Evolutionary conservation across 1,140 invertebrate species (phyloP).

Genomic region (Sarcophaga peregrina): DNA sequence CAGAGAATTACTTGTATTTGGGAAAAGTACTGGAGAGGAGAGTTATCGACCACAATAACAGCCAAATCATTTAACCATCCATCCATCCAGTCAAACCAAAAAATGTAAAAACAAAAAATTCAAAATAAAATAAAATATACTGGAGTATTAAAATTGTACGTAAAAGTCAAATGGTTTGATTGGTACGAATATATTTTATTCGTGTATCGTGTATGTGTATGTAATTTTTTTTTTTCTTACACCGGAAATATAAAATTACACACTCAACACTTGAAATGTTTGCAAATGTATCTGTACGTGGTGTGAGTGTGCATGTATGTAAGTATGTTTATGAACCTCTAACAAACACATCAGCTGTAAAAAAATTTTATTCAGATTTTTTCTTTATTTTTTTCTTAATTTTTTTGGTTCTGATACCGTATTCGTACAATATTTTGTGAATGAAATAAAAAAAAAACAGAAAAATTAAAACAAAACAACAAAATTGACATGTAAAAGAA

Average conservation of each 20-base stretch:
- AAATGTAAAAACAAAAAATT: not conserved
- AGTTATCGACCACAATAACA: not conserved
- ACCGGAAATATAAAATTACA: conserved; percentile 50
- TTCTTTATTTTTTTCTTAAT: no score
- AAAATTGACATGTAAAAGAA: no score
- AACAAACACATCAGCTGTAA: conserved; percentile 36
- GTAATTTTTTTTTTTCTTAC: conserved; percentile 41
- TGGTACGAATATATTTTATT: conserved; percentile 19
- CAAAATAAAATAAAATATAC: not conserved
- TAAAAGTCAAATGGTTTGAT: conserved; percentile 24
- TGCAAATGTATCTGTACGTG: not conserved
- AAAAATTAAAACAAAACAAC: no score
- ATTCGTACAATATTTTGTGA: no score
- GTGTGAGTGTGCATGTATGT: not conserved
- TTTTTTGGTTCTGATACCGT: no score
- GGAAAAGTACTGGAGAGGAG: not conserved
- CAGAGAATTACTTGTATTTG: not conserved
- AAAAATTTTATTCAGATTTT: not conserved
- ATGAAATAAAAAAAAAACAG: no score
- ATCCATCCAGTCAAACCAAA: conserved; percentile 25
- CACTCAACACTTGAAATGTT: conserved; percentile 48
- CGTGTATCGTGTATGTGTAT: not conserved
- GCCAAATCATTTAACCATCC: not conserved
- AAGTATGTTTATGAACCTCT: conserved; percentile 21
- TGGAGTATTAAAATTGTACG: not conserved